phyloP scores from a whole-genome alignment of 1,140 invertebrate species.

The Medauroidea extradentata region DNA sequence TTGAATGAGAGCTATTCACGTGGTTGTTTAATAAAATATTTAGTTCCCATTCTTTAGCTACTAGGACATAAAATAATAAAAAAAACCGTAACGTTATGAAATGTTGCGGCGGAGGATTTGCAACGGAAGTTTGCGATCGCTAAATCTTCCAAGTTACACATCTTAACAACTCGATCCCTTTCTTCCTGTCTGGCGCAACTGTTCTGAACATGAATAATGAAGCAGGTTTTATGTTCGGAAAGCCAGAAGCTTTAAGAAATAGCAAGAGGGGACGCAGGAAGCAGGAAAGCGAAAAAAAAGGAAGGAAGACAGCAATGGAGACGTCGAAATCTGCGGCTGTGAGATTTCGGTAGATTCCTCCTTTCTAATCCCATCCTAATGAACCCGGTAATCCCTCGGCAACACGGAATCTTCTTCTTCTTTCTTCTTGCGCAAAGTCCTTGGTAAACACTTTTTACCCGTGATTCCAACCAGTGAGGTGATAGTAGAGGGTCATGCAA shows the following conservation, averaged over 20 bases:
- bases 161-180: background rate
- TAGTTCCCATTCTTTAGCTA: too few species aligned
- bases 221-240: slow-evolving; percentile 3
- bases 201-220: slow-evolving; percentile 12
- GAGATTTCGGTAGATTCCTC: slow-evolving; percentile 1
- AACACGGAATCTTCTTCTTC: too few species aligned
- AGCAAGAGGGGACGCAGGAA: background rate
- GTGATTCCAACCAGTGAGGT: too few species aligned
- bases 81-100: too few species aligned
- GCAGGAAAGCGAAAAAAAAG: background rate
- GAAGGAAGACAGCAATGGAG: background rate
- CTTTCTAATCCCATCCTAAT: slow-evolving; percentile 15
- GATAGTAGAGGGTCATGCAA: too few species aligned
- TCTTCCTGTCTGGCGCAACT: background rate
- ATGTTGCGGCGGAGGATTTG: slow-evolving; percentile 3
- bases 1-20: too few species aligned
- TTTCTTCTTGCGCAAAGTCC: too few species aligned
- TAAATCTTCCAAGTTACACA: too few species aligned
- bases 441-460: too few species aligned
- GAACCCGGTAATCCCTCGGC: slow-evolving; percentile 16
- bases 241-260: slow-evolving; percentile 12
- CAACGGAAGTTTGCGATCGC: too few species aligned
- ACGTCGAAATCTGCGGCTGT: background rate
- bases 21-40: too few species aligned
- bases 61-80: too few species aligned